Conservation (phyloP, 2,888 invertebrate species). For the Osmoderma eremita region DNA sequence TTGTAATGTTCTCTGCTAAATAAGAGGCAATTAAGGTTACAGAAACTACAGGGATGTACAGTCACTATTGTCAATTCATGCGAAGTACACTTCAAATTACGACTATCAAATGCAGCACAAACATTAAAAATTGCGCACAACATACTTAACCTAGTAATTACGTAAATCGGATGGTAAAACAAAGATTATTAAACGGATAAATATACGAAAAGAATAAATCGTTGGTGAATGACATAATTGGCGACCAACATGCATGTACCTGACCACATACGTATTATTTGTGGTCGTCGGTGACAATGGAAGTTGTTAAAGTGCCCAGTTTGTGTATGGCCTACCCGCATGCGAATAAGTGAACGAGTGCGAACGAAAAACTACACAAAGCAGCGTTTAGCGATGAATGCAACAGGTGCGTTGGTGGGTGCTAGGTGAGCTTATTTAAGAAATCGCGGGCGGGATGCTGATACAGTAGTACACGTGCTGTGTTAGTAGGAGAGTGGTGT, state of each 20-base stretch:
- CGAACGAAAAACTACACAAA: conserved; percentile 28
- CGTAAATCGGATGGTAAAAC: not conserved
- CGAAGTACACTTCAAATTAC: not conserved
- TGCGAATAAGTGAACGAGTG: not conserved
- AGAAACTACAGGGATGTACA: no score
- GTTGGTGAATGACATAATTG: conserved; percentile 4
- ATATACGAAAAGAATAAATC: no score
- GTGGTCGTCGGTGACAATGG: no score
- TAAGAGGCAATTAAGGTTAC: no score
- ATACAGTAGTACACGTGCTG: conserved; percentile 58
- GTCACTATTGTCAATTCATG: conserved; percentile 1
- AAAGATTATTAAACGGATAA: conserved; percentile 2
- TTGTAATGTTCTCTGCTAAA: no score
- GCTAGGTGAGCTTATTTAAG: conserved; percentile 57
- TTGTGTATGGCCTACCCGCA: not conserved
- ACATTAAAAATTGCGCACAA: not conserved
- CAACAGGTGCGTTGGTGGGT: conserved; percentile 43
- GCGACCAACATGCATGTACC: not conserved
- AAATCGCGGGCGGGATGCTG: conserved; percentile 57
- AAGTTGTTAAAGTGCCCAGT: not conserved
- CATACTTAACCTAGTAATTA: not conserved
- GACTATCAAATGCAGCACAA: not conserved
- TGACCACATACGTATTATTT: no score
- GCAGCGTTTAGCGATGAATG: conserved; percentile 29
- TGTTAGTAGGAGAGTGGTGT: conserved; percentile 61